Base-by-base conservation (phyloP, 1,140 invertebrate genomes). In the Scaptomyza graminum region DNA sequence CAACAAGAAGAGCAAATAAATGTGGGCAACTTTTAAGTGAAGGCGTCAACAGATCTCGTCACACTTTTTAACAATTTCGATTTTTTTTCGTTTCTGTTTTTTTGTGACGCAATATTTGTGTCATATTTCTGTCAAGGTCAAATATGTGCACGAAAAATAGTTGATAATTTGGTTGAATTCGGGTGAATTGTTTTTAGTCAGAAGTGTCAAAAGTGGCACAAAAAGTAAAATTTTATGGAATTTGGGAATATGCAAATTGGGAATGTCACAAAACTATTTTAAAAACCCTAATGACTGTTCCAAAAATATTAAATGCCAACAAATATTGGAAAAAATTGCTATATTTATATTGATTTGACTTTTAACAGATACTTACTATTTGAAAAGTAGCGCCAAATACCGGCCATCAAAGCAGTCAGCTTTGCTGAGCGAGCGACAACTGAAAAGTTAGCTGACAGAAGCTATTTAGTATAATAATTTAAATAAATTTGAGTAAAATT, bases 91-190 rank as follows among this genome's bases (percentile, higher is more conserved):
- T 2, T 22, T 1, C 1, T 22, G 2, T 22, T 22, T 22, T 22
- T 22, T 22, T 22, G 18, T n/a, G 41, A 1, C 65, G 67, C 39
- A 69, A 84, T 73, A 84, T 83, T 79, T 73, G 80, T 84, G 80
- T 66, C 80, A 83, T 79, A 79, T 76, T 56, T 74, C 5, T 74
- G 63, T 78, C 82, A 83, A 83, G 80, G 80, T 84, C 80, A 81
- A 25, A 11, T 15, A 37, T 31, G 51, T 50, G 37, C 52, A 11
- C 37, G 25, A 61, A 25, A 37, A 57, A 5, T 34, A 56, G 13
- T 15, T 1, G 37, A 34, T 8, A n/a, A 44, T 59, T 70, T 56
- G 18, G 16, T 15, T 41, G 25, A 22, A 50, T 28, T 50, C n/a
- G n/a, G n/a, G 47, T 50, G 22, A 4, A 3, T 25, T 25, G 2